Evolutionary conservation across 2,113 vertebrate species (phyloP).

Genomic region (Syngnathus scovelli): DNA sequence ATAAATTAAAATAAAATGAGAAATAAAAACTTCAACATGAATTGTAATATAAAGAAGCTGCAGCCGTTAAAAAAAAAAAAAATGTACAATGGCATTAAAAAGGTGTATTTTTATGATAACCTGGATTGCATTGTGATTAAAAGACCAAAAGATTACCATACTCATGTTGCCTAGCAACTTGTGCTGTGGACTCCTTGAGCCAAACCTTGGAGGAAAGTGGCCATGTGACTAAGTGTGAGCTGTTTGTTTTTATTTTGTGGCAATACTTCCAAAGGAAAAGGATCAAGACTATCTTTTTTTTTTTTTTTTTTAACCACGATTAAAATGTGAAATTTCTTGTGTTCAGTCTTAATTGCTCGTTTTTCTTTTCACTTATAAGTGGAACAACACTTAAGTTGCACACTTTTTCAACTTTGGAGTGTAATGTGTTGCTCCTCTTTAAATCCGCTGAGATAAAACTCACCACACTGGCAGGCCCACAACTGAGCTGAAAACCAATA

Average conservation of each 20-base stretch:
- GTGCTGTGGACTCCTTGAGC: neutral
- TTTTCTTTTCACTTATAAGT: too few species aligned
- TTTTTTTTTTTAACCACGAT: neutral
- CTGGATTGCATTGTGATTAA: neutral
- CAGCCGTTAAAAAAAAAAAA: neutral
- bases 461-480: conserved; percentile 12
- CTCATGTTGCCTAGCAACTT: neutral
- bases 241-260: neutral
- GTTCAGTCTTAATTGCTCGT: too few species aligned
- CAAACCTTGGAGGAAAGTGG: neutral
- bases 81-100: neutral
- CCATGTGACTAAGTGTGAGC: neutral
- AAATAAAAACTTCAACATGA: too few species aligned
- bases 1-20: too few species aligned
- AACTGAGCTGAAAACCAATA: conserved; percentile 51
- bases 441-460: conserved; percentile 26
- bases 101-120: neutral
- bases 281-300: too few species aligned
- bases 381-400: neutral
- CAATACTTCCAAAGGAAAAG: neutral
- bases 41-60: neutral
- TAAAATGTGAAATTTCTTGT: neutral
- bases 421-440: conserved; percentile 9
- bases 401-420: neutral
- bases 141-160: neutral